Evolutionary conservation across 30 jellyfish, hydroid and myxozoan species (phyloP), one percentile per base, ranked within the genome.

Genomic region (Mastigias papua): DNA sequence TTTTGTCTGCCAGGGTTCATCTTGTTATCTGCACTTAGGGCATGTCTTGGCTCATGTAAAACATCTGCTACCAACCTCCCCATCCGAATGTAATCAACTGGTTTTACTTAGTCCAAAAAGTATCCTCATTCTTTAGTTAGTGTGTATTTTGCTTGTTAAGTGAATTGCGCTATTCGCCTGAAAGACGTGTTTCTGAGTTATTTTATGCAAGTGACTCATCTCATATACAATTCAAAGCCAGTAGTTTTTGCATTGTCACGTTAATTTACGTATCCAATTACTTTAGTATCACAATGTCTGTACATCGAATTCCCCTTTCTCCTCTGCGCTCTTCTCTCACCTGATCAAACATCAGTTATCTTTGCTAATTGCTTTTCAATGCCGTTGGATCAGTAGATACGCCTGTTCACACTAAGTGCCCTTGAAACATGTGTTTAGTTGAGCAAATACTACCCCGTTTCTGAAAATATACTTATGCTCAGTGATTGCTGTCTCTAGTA

Each of bases 321-420:
- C 27, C 67, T 25, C 21, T 63, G 37, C 42, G 23, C 23, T 4
- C 74, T 25, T 63, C 46, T 25, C 17, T 42, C 74, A 63, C 26
- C 74, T 63, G 74, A 22, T 4, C 42, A 2, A 63, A 17, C 74
- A 20, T 22, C 7, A 26, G n/a, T 26, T 25, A 25, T 42, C 74
- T 27, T 5, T 25, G 35, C 74, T 63, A 63, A 63, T 63, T 63
- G 74, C 74, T 63, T 63, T 63, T 54, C 74, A 7, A 20, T 25
- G 42, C 74, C 5, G 15, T 22, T 63, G 74, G 74, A 63, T 63
- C 20, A 63, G 13, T 2, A 63, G 35, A 11, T 63, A 27, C 74
- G 74, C 74, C 74, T 63, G 74, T 63, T 63, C 42, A 63, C 23
- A 63, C 74, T 63, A 20, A 25, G 74, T 63, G 13, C 74, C 20